Evolutionary conservation across 2,888 invertebrate species (phyloP), one percentile per base, ranked within the genome.

Genomic region (Patella pellucida): DNA sequence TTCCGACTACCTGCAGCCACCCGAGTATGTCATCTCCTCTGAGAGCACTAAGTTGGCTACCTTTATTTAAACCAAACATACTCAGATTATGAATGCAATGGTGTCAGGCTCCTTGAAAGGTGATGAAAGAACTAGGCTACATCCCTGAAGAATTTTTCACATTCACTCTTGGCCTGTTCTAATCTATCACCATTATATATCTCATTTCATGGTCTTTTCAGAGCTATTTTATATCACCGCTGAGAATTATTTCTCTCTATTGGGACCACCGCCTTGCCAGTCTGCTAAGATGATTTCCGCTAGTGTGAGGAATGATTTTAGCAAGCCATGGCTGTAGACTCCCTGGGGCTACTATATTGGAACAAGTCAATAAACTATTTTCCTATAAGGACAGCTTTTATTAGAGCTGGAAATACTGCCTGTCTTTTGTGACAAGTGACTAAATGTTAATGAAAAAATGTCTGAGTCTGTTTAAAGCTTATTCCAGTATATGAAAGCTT

Each of bases 181-280:
- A 84, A 85, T 85, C 83, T 83, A 83, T 85, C 84, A 83, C 79
- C 77, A 82, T 84, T 83, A 84, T 82, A 80, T 82, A 77, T 78
- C 81, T 81, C 81, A 81, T 81, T 83, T 84, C 77, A 78, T 79
- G 79, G 82, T 79, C 82, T 78, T 78, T 80, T 80, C 82, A 78
- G 75, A 71, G 83, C 77, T 82, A 82, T 79, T 78, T 82, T 82
- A 81, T 82, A 78, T 79, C 77, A 77, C 83, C 76, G 56, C 52
- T 62, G 82, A 81, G 83, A 79, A 52, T 69, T 76, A 50, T 72
- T 73, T 78, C 75, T 75, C 76, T 72, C 72, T 72, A 69, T 51
- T 72, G 68, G 68, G 73, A 76, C 73, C 68, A 78, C 73, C 72
- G 78, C 73, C 71, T 73, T 76, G 68, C 78, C 71, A 67, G 69